Percentiles rank a stretch among this genome's conserved stretches.
phyloP scores from a whole-genome alignment of 2,888 invertebrate species.

The Lasioglossum lativentre region DNA sequence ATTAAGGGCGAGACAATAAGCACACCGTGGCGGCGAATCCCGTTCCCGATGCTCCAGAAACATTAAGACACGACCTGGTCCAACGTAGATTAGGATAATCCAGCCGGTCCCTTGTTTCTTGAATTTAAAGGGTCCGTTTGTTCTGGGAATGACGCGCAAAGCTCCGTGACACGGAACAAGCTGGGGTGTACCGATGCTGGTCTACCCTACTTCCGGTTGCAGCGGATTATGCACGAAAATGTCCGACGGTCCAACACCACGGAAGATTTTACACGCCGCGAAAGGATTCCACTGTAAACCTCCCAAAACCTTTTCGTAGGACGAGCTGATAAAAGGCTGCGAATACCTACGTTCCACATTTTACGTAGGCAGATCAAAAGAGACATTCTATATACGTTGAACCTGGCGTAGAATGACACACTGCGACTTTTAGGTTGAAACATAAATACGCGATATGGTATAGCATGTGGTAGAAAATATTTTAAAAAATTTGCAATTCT shows the following conservation, averaged over 20 bases:
- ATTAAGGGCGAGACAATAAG: constrained; percentile 6
- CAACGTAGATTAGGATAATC: constrained; percentile 71
- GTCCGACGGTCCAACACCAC: neutral
- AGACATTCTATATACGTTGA: neutral
- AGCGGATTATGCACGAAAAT: neutral
- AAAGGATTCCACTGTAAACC: neutral
- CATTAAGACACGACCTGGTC: constrained; percentile 71
- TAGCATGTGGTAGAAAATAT: neutral
- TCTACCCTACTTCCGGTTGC: neutral
- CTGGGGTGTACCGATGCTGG: neutral
- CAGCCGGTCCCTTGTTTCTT: constrained; percentile 29
- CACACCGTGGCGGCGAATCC: constrained; percentile 1
- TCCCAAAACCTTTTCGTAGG: neutral
- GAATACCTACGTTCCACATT: neutral
- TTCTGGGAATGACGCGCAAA: constrained; percentile 38
- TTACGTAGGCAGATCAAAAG: neutral
- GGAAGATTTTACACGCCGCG: neutral
- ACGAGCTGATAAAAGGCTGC: neutral
- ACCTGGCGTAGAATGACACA: neutral
- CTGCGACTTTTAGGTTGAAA: neutral
- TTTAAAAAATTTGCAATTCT: neutral
- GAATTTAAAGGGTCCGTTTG: constrained; percentile 44
- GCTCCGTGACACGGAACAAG: constrained; percentile 19
- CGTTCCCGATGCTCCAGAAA: neutral
- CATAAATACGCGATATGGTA: neutral